phyloP scores from a whole-genome alignment of 2,888 invertebrate species.

The Drosophila prostipennis region DNA sequence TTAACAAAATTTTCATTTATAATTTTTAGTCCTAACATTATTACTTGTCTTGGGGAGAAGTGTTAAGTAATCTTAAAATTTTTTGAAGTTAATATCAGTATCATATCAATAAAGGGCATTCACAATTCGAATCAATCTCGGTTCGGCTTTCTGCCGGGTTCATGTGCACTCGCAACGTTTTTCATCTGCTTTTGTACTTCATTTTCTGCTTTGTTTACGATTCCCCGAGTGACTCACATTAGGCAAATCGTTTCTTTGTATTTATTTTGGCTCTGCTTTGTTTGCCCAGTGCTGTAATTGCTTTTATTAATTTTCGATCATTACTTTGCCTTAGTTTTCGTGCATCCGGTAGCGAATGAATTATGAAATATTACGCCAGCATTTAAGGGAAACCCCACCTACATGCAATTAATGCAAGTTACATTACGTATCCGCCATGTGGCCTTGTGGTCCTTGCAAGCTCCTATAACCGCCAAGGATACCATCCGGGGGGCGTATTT shows the following conservation, averaged over 20 bases:
- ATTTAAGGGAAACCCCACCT: slow-evolving; percentile 23
- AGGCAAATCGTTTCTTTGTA: slow-evolving; percentile 47
- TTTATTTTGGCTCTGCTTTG: slow-evolving; percentile 27
- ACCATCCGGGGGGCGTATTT: slow-evolving; percentile 22
- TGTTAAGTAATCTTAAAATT: too few species aligned
- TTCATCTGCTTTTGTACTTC: slow-evolving; percentile 29
- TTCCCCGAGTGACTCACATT: slow-evolving; percentile 42
- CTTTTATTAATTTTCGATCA: slow-evolving; percentile 67
- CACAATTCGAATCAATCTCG: background rate
- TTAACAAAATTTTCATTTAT: too few species aligned
- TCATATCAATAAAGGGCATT: background rate
- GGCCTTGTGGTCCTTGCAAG: slow-evolving; percentile 24
- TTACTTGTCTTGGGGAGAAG: too few species aligned
- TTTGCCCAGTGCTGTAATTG: slow-evolving; percentile 42
- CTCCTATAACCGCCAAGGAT: slow-evolving; percentile 12
- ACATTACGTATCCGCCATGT: slow-evolving; percentile 33
- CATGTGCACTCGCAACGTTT: slow-evolving; percentile 39
- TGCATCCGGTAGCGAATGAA: slow-evolving; percentile 56
- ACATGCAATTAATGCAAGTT: slow-evolving; percentile 2
- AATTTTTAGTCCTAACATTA: too few species aligned
- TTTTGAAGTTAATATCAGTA: too few species aligned
- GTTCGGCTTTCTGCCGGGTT: slow-evolving; percentile 7
- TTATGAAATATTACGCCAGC: slow-evolving; percentile 59
- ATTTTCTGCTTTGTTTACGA: slow-evolving; percentile 34
- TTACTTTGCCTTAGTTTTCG: slow-evolving; percentile 41